Conservation (phyloP, 2,113 vertebrate species). For the Anhinga anhinga region DNA sequence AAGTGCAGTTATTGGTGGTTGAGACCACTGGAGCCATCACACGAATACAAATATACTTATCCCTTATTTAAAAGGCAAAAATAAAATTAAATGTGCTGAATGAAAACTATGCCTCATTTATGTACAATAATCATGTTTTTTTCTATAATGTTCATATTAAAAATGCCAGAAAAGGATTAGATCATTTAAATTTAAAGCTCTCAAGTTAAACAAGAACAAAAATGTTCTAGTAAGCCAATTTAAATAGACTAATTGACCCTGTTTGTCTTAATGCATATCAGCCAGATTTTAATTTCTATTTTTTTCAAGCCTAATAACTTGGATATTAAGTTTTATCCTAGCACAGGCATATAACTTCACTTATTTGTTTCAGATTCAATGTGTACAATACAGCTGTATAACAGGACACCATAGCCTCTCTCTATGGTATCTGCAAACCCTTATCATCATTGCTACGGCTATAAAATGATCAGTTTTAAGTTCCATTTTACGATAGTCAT, state of each 20-base stretch:
- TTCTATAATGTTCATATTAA: neutral
- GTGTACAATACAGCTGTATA: neutral
- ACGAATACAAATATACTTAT: neutral
- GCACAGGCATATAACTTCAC: neutral
- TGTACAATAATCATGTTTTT: neutral
- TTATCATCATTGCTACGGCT: neutral
- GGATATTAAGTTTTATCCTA: conserved; percentile 1
- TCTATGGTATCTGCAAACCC: conserved; percentile 14
- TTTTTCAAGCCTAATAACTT: neutral
- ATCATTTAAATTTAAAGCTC: conserved; percentile 18
- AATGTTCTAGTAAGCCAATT: conserved; percentile 16
- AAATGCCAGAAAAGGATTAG: neutral
- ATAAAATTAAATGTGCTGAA: conserved; percentile 1
- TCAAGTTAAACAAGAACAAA: conserved; percentile 45
- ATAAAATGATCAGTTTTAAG: conserved; percentile 14
- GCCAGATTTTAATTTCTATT: conserved; percentile 8
- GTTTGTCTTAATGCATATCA: conserved; percentile 29
- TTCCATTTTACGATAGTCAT: neutral
- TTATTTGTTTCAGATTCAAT: neutral
- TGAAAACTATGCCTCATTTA: conserved; percentile 1
- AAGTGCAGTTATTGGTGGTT: neutral
- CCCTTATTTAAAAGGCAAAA: neutral
- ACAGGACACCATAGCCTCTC: neutral
- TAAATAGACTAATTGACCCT: conserved; percentile 23
- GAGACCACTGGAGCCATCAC: neutral